These are phyloP conservation scores for Corythoichthys haematopterus DNA, from an alignment of 2,113 vertebrate genomes.

Conservation along the genomic window DNA sequence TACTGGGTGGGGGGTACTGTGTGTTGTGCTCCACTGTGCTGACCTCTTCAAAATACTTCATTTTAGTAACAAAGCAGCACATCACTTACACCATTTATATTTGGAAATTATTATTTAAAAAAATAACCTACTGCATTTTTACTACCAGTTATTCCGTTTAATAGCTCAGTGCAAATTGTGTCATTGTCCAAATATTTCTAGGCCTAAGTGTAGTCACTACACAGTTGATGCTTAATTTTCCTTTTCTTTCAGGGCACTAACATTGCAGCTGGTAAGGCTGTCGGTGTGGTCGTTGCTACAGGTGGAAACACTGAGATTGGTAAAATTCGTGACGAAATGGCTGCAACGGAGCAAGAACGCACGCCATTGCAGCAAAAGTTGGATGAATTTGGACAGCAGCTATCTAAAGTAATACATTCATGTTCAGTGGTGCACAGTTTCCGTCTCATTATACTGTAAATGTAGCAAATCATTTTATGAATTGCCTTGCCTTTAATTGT, in stretches of 20 bases:
- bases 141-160: too few relatives aligned
- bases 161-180: too few relatives aligned
- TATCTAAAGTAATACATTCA: conserved; percentile 77
- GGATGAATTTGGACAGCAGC: conserved; percentile 95
- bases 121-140: too few relatives aligned
- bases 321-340: conserved; percentile 98
- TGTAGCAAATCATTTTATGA: neutral
- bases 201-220: too few relatives aligned
- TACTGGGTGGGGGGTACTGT: too few relatives aligned
- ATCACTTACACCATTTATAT: too few relatives aligned
- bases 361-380: conserved; percentile 95
- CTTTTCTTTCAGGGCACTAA: conserved; percentile 83
- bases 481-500: conserved; percentile 34
- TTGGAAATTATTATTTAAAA: too few relatives aligned
- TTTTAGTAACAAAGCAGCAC: too few relatives aligned
- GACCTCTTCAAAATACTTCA: too few relatives aligned
- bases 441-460: neutral
- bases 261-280: conserved; percentile 92
- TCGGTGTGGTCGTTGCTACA: conserved; percentile 92
- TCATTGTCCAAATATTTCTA: too few relatives aligned
- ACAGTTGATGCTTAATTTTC: neutral
- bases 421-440: neutral
- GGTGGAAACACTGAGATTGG: conserved; percentile 93
- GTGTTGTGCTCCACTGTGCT: too few relatives aligned
- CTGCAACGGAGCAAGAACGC: conserved; percentile 90